Evolutionary conservation across 2,797 vertebrate species (phyloP).

Genomic region (Nasua narica): DNA sequence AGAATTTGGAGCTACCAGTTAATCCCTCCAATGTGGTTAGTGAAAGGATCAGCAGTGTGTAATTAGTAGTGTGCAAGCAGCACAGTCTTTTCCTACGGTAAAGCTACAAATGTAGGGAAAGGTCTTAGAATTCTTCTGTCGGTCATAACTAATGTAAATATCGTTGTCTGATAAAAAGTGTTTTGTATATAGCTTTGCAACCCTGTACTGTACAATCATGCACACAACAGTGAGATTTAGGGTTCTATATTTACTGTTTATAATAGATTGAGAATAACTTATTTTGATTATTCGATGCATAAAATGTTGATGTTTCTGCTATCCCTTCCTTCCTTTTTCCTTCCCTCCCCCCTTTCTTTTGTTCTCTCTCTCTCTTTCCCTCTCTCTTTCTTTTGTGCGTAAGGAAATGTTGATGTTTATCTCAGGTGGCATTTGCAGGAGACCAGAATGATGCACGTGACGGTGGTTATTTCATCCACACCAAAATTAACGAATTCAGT

Average conservation of each 20-base stretch:
- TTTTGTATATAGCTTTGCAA: conserved; percentile 82
- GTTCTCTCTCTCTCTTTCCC: neutral
- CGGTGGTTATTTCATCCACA: conserved; percentile 79
- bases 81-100: conserved; percentile 9
- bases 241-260: conserved; percentile 83
- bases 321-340: neutral
- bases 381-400: conserved; percentile 66
- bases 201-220: conserved; percentile 80
- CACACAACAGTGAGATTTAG: conserved; percentile 81
- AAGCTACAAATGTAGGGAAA: conserved; percentile 63
- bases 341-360: neutral
- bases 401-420: conserved; percentile 82
- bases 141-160: conserved; percentile 84
- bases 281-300: conserved; percentile 78
- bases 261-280: conserved; percentile 80
- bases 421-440: conserved; percentile 84
- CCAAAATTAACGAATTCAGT: conserved; percentile 74
- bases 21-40: conserved; percentile 88
- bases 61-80: conserved; percentile 61
- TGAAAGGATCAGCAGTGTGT: conserved; percentile 94
- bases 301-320: conserved; percentile 80
- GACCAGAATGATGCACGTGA: conserved; percentile 82
- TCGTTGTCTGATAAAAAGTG: conserved; percentile 79
- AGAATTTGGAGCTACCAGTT: conserved; percentile 87
- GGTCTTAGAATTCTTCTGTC: conserved; percentile 70